These are phyloP conservation scores for Parazoanthus swiftii DNA, from an alignment of 92 coral and sea anemone genomes.

Conservation along the genomic window DNA sequence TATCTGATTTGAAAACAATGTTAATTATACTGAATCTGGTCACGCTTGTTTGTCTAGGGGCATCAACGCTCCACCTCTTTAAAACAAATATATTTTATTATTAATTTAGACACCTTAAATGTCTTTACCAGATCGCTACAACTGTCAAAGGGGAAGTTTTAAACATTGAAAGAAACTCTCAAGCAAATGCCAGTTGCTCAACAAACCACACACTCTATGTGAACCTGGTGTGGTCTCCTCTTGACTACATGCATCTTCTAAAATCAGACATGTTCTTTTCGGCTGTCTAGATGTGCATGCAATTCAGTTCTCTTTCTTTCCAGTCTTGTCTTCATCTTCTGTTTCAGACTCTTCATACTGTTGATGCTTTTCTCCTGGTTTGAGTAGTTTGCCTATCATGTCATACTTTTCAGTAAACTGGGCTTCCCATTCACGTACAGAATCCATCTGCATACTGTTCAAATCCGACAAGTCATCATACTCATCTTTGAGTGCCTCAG, in stretches of 20 bases:
- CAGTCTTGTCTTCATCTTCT: constrained; percentile 85
- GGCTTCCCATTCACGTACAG: constrained; percentile 93
- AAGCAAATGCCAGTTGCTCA: not conserved
- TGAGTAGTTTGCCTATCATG: constrained; percentile 86
- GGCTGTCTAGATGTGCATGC: not conserved
- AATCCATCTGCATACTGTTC: constrained; percentile 97
- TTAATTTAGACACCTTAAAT: not conserved
- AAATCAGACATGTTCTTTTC: constrained; percentile 2
- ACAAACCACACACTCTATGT: not conserved
- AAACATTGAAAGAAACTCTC: not conserved
- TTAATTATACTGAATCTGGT: not conserved
- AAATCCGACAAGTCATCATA: constrained; percentile 94
- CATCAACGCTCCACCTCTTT: not conserved
- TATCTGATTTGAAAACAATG: too few species aligned
- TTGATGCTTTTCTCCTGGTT: constrained; percentile 93
- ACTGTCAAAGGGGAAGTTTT: not conserved
- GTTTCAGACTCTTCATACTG: constrained; percentile 97
- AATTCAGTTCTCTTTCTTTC: constrained; percentile 59
- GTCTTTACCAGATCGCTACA: not conserved
- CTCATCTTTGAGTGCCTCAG: constrained; percentile 89
- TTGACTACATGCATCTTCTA: not conserved
- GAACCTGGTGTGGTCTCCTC: not conserved
- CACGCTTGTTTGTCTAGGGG: not conserved
- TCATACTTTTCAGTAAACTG: constrained; percentile 96
- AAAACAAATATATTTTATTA: too few species aligned